Conservation (phyloP, 2,888 invertebrate species). For the Tholera decimalis region DNA sequence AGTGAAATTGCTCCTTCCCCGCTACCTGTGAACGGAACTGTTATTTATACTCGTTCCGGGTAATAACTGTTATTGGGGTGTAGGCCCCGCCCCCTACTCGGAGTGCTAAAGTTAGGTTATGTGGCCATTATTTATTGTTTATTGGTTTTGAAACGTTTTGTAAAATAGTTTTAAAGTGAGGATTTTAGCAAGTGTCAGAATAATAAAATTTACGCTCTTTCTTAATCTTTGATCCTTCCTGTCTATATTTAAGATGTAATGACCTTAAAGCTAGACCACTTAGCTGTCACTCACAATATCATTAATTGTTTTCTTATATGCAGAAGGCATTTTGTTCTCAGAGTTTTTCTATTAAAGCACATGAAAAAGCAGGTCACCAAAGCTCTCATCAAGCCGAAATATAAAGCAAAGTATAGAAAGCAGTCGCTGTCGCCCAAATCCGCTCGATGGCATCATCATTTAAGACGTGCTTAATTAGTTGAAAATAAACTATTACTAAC, state of each 20-base stretch:
- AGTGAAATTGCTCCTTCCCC: conserved; percentile 83
- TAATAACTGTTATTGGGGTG: conserved; percentile 80
- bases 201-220: background rate
- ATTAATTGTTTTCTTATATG: no score
- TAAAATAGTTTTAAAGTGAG: conserved; percentile 9
- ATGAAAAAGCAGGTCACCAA: no score
- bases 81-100: conserved; percentile 77
- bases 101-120: conserved; percentile 66
- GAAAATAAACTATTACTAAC: background rate
- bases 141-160: conserved; percentile 18
- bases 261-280: no score
- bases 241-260: no score
- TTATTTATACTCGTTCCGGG: conserved; percentile 83
- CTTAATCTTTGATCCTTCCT: background rate
- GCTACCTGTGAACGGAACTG: conserved; percentile 78
- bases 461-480: no score
- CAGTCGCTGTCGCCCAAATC: no score
- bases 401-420: no score
- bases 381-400: no score
- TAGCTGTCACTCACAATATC: no score
- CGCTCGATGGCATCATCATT: no score
- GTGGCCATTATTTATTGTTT: conserved; percentile 54
- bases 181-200: background rate
- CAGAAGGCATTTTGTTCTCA: no score
- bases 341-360: no score